Evolutionary conservation across 2,797 vertebrate genomes (phyloP), one percentile per base, ranked within the genome.

Genomic region (Sebastes oblongus): DNA sequence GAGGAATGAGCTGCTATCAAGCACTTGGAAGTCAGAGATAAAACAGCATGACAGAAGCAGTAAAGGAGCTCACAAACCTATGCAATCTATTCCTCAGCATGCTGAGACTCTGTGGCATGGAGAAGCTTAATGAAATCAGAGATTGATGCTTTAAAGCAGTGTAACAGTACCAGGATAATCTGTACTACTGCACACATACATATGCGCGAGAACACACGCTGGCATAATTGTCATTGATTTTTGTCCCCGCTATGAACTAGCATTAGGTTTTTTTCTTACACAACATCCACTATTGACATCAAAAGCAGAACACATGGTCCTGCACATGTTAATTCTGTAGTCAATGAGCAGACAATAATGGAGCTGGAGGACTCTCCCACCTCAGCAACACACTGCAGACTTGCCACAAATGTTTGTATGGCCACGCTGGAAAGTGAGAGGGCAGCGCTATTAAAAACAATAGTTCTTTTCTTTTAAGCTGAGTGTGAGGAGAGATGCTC

Each of bases 61-160:
- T 10, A 39, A 81, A 75, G 81, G 75, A 82, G 74, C 80, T 86
- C 85, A 78, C 70, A 79, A 66, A 79, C 6, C 18, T 65, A 55
- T 72, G 79, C 74, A 80, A 77, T 56, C 75, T 32, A 2, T n/a
- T 80, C 59, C 36, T 78, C 52, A 52, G 39, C 69, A 62, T 61
- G 36, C 55, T 58, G 50, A 70, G 65, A 72, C 75, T 65, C 25
- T 39, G 11, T 50, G 69, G 69, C 73, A 39, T 84, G 66, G 13
- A 78, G 50, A 80, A 42, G 62, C 84, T 79, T 84, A 72, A 87
- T 84, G 75, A 86, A 90, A 88, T 80, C 78, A 77, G 71, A 86
- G 66, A 42, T 12, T 46, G 75, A 66, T 74, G 83, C 75, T 82
- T 78, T 75, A 86, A 86, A 84, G 65, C 39, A 65, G 24, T 59